Conservation (phyloP, 2,797 vertebrate genomes). For the Champsocephalus gunnari region DNA sequence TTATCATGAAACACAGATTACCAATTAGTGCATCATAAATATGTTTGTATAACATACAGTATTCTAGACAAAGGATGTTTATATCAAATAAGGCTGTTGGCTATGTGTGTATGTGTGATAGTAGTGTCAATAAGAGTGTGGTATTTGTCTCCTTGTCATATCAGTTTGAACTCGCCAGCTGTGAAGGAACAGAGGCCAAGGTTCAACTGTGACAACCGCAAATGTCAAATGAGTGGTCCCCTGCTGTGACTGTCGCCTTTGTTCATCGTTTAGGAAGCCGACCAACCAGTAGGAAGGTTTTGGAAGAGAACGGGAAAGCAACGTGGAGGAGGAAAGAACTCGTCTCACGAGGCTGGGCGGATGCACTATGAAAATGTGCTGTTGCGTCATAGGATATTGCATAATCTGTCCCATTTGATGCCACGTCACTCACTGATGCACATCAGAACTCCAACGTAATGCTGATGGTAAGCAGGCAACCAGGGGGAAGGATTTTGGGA, state of each 20-base stretch:
- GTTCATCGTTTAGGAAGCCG: slow-evolving; percentile 47
- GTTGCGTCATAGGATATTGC: slow-evolving; percentile 65
- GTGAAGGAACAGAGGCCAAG: slow-evolving; percentile 61
- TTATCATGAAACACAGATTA: too few species aligned
- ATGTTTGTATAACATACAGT: not conserved
- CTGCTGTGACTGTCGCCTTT: slow-evolving; percentile 71
- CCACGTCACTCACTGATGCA: slow-evolving; percentile 44
- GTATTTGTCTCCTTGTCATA: slow-evolving; percentile 62
- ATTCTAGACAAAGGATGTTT: not conserved
- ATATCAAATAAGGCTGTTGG: not conserved
- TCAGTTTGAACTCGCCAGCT: slow-evolving; percentile 55
- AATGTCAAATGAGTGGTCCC: slow-evolving; percentile 71
- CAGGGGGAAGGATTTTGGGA: slow-evolving; percentile 10
- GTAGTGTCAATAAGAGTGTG: slow-evolving; percentile 1
- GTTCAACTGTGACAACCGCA: slow-evolving; percentile 70
- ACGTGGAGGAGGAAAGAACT: slow-evolving; percentile 27
- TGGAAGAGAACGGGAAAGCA: slow-evolving; percentile 13
- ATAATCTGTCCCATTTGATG: slow-evolving; percentile 59
- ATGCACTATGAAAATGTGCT: slow-evolving; percentile 49
- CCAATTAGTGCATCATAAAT: not conserved
- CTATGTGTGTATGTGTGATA: too few species aligned
- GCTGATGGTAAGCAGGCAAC: slow-evolving; percentile 35
- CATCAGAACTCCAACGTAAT: slow-evolving; percentile 23
- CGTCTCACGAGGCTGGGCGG: slow-evolving; percentile 38
- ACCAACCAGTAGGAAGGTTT: slow-evolving; percentile 36